Conservation (phyloP, 2,888 invertebrate species). For the Limnephilus lunatus region DNA sequence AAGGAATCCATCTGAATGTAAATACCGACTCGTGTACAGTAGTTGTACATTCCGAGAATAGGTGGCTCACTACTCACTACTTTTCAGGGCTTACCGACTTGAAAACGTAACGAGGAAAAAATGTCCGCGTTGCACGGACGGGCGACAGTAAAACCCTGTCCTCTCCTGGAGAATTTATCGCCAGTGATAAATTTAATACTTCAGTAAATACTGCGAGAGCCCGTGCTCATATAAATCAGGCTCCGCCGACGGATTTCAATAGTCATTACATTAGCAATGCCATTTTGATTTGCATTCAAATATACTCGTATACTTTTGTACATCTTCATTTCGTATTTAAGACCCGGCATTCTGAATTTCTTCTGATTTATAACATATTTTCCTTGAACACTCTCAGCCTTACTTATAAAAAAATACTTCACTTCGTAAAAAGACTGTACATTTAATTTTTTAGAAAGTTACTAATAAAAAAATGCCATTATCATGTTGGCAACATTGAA, state of each 20-base stretch:
- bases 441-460: too few relatives aligned
- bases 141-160: constrained; percentile 48
- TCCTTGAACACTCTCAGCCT: too few relatives aligned
- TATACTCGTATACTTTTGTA: too few relatives aligned
- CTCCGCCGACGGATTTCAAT: constrained; percentile 40
- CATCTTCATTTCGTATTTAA: neutral
- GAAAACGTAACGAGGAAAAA: constrained; percentile 55
- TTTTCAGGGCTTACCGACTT: constrained; percentile 44
- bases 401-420: too few relatives aligned
- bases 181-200: constrained; percentile 64
- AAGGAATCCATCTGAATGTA: too few relatives aligned
- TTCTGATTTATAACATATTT: too few relatives aligned
- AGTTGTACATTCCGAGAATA: neutral
- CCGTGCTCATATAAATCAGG: constrained; percentile 60
- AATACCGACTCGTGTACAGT: neutral
- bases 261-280: constrained; percentile 40
- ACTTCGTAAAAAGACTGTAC: too few relatives aligned
- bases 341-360: too few relatives aligned
- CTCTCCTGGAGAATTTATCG: constrained; percentile 60
- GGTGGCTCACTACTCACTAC: constrained; percentile 34
- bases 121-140: constrained; percentile 35
- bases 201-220: constrained; percentile 62
- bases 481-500: too few relatives aligned
- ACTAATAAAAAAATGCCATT: too few relatives aligned
- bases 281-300: constrained; percentile 13